Evolutionary conservation across 2,888 invertebrate genomes (phyloP).

Genomic region (Drosophila neotestacea): DNA sequence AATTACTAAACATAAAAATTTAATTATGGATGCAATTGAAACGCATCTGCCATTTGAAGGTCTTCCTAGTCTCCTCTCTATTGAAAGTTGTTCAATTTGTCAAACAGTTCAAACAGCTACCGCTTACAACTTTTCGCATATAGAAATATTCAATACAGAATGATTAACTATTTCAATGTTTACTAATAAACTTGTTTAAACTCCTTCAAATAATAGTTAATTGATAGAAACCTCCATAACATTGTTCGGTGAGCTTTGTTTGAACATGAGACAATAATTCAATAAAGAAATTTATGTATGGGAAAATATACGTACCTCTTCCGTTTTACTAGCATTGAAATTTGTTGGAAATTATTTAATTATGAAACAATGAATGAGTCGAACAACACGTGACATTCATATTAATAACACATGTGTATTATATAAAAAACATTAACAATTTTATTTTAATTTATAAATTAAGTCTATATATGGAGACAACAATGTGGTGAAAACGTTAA

Average conservation of each 20-base stretch:
- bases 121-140: constrained; percentile 22
- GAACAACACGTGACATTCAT: background rate
- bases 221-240: constrained; percentile 35
- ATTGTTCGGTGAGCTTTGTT: constrained; percentile 21
- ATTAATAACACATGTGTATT: background rate
- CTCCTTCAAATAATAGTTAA: background rate
- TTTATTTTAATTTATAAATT: constrained; percentile 9
- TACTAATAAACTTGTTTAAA: constrained; percentile 38
- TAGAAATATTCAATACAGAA: constrained; percentile 6
- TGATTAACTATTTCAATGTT: constrained; percentile 49
- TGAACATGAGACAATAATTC: constrained; percentile 8
- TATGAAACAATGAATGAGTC: background rate
- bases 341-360: background rate
- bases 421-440: constrained; percentile 4
- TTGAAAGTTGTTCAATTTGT: constrained; percentile 69
- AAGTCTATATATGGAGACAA: background rate
- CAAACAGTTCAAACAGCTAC: constrained; percentile 31
- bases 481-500: constrained; percentile 3
- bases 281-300: constrained; percentile 3
- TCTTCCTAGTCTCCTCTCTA: constrained; percentile 38
- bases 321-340: background rate
- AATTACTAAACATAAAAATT: constrained; percentile 56
- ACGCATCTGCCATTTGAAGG: constrained; percentile 73
- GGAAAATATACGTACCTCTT: background rate
- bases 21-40: constrained; percentile 66